Evolutionary conservation across 2,797 vertebrate genomes (phyloP).

Genomic region (Pseudocheirus occidentalis): DNA sequence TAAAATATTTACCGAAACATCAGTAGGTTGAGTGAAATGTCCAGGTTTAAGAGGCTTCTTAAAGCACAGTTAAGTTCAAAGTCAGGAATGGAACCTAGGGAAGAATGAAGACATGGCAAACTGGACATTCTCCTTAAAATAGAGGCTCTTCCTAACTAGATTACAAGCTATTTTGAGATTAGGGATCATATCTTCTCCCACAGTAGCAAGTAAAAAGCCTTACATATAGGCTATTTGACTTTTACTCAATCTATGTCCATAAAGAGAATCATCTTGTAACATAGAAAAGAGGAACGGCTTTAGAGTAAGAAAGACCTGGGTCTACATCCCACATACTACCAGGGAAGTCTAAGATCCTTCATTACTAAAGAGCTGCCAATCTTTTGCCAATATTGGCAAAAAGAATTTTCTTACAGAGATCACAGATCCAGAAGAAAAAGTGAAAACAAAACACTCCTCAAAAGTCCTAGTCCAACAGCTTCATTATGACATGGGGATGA

Average conservation of each 20-base stretch:
- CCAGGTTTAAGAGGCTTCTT: neutral
- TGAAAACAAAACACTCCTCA: neutral
- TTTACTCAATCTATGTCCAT: neutral
- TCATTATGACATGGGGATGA: neutral
- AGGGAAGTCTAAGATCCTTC: neutral
- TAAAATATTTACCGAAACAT: neutral
- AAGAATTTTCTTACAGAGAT: neutral
- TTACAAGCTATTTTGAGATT: neutral
- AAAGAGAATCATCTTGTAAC: neutral
- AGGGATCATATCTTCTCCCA: neutral
- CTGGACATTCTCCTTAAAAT: neutral
- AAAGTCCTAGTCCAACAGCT: neutral
- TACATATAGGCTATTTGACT: neutral
- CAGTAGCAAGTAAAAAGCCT: neutral
- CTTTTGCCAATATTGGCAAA: neutral
- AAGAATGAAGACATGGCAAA: neutral
- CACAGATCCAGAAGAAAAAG: neutral
- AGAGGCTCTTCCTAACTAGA: neutral
- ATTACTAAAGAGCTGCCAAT: neutral
- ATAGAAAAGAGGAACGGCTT: neutral
- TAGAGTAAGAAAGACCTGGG: neutral
- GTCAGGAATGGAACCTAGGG: neutral
- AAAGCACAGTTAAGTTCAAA: neutral
- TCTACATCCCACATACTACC: neutral
- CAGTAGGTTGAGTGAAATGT: neutral